Base-by-base conservation (phyloP, 2,797 vertebrate species). In the Macroramphosus scolopax region DNA sequence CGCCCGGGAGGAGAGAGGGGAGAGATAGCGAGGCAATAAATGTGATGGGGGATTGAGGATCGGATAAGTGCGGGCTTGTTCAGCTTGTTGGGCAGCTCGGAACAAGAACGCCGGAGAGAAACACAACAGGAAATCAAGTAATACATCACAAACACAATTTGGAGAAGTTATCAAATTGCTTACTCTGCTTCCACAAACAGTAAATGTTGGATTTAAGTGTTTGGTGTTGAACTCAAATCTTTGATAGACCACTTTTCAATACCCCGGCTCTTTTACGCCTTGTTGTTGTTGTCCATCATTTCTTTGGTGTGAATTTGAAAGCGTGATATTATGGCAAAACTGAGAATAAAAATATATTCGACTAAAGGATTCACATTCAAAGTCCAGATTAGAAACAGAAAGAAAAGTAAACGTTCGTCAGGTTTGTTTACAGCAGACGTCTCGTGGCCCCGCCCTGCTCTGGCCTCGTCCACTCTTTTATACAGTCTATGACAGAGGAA, bases 221-320 rank as follows among this genome's bases (percentile, higher is more conserved):
- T 61, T n/a, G n/a, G n/a, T n/a, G n/a, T n/a, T n/a, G n/a, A 65
- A 49, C 48, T 61, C 43, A 60, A 64, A 51, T 38, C 44, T 69
- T 73, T 57, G 51, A 81, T 63, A 34, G 63, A 50, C 37, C 60
- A 49, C 50, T 72, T 73, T 66, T 79, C 54, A 55, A 57, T 67
- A 61, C 51, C 39, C 28, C 43, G 31, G 58, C 46, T 53, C 62
- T 53, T 48, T 73, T 68, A 57, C 53, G 35, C 24, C n/a, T n/a
- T n/a, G n/a, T n/a, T n/a, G n/a, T n/a, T n/a, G n/a, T n/a, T n/a
- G n/a, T n/a, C n/a, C n/a, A n/a, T n/a, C n/a, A n/a, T n/a, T n/a
- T n/a, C n/a, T n/a, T n/a, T n/a, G n/a, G 3, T 22, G 6, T 22
- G 6, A 22, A 22, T 6, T 25, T 32, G 20, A 56, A 55, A 59